A percentile compares a stretch with the other conserved stretches of the same genome.
phyloP scores from a whole-genome alignment of 2,888 invertebrate genomes.

The Acronicta psi region DNA sequence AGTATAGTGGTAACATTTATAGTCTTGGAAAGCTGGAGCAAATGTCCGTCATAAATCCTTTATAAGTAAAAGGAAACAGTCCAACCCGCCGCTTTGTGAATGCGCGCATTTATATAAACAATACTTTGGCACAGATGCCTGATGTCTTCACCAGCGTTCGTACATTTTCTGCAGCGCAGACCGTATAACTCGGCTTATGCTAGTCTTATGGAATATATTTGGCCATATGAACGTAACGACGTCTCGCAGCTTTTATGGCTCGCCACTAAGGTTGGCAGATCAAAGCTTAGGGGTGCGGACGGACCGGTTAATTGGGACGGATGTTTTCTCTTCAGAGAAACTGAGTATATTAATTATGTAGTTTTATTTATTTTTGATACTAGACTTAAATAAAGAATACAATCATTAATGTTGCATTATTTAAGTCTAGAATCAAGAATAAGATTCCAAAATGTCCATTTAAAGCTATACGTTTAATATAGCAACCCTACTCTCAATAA shows the following conservation, averaged over 20 bases:
- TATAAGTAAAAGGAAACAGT: conserved; percentile 3
- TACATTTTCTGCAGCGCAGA: conserved; percentile 34
- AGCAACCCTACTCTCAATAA: conserved; percentile 45
- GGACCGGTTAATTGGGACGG: conserved; percentile 29
- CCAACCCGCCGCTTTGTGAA: conserved; percentile 4
- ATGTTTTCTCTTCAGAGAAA: conserved; percentile 8
- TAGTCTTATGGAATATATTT: conserved; percentile 52
- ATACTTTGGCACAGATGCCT: conserved; percentile 42
- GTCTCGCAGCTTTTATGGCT: conserved; percentile 48
- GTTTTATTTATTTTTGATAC: too few species aligned
- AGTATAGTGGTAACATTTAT: background rate
- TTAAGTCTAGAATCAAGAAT: too few species aligned
- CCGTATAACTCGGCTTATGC: conserved; percentile 31
- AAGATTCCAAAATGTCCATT: too few species aligned
- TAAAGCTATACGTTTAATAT: conserved; percentile 20
- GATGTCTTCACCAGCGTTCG: conserved; percentile 33
- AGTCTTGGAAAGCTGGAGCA: background rate
- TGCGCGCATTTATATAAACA: conserved; percentile 29
- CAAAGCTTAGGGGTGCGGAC: conserved; percentile 25
- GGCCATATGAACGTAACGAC: conserved; percentile 39
- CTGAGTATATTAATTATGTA: too few species aligned
- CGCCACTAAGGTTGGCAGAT: conserved; percentile 37
- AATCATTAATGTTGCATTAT: too few species aligned
- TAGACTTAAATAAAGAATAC: too few species aligned
- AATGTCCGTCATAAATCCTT: background rate